phyloP scores from a whole-genome alignment of 2,797 vertebrate species.

The Emys orbicularis region DNA sequence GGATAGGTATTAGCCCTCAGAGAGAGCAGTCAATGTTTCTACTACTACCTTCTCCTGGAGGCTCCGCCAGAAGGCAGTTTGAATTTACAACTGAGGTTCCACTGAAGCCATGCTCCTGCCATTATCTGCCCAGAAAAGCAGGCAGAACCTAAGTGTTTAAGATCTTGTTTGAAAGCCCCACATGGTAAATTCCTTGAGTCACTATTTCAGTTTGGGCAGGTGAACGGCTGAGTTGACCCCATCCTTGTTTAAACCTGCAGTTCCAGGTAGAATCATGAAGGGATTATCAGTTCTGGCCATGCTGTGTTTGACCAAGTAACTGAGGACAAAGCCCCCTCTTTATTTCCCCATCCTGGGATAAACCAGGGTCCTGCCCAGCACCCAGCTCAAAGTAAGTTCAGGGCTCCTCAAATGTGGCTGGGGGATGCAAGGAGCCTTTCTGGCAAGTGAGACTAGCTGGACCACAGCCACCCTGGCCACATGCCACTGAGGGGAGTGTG shows the following conservation, averaged over 20 bases:
- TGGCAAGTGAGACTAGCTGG: background rate
- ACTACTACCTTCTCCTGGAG: background rate
- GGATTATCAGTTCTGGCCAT: background rate
- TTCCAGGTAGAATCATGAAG: background rate
- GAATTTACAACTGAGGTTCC: background rate
- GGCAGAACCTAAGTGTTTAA: background rate
- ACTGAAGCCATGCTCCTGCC: background rate
- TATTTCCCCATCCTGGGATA: background rate
- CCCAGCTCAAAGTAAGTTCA: background rate
- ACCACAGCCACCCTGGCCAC: accelerated
- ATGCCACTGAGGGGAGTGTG: accelerated
- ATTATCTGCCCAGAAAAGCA: background rate
- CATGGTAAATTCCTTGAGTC: accelerated
- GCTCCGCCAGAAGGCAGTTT: background rate
- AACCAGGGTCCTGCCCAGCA: background rate
- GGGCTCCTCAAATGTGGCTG: background rate
- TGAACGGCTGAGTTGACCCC: background rate
- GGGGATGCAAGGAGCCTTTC: background rate
- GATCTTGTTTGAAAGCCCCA: background rate
- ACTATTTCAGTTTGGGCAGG: background rate
- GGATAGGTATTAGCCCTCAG: background rate
- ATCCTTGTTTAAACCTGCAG: background rate
- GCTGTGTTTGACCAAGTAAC: background rate
- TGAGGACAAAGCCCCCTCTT: background rate
- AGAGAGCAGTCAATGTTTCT: background rate